Evolutionary conservation across 2,888 invertebrate genomes (phyloP), one percentile per base, ranked within the genome.

Genomic region (Platycheirus albimanus): DNA sequence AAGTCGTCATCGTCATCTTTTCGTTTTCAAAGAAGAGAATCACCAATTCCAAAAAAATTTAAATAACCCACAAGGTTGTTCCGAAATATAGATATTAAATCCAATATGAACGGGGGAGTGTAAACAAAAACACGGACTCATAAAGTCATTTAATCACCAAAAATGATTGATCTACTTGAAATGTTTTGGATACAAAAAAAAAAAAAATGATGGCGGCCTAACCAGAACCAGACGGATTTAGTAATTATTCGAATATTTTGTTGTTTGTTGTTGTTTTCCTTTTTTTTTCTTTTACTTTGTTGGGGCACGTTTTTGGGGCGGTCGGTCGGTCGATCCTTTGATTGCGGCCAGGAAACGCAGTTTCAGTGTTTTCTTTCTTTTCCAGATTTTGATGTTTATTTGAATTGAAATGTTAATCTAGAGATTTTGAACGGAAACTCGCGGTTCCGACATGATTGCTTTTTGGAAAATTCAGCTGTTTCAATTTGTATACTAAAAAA

Each of bases 121-220:
- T 83, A 83, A 78, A 83, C 78, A 83, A 74, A 72, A 78, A 69
- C 72, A 77, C 78, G 45, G 51, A 69, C 72, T 77, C 78, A 78
- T 72, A 83, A 83, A 61, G 61, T 61, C 61, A 61, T 61, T 30
- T 24, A 61, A 45, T 72, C 72, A 51, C 63, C 24, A 72, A 64
- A 83, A 78, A 83, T 83, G 83, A 83, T 83, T 83, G 83, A 83
- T 83, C 83, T 83, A 83, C 72, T 83, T 83, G 83, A 83, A 83
- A 83, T 83, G 78, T 83, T 83, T 83, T 83, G 77, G 72, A 83
- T 83, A 83, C 83, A 83, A 63, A 67, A 72, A 63, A 56, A 63
- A 83, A 63, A 67, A 72, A 63, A 56, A 63, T 36, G 67, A 51
- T 72, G 72, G 56, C 83, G 83, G 83, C 78, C 64, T 72, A 58